Conservation (phyloP, 2,888 invertebrate genomes). For the Hirudinaria manillensis region DNA sequence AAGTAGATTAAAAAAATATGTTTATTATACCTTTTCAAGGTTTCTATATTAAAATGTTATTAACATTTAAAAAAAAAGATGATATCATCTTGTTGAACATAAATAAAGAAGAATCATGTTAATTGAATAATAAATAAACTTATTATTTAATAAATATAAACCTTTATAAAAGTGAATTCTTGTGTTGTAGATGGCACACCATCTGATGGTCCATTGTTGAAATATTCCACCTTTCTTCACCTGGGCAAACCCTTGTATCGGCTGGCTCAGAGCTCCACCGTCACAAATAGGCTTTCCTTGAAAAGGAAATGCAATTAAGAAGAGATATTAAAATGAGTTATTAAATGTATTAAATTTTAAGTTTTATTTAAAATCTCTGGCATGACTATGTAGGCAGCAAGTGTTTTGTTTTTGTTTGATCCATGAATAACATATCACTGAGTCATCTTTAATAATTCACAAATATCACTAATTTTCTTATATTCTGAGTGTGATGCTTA, state of each 20-base stretch:
- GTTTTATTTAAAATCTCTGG: background rate
- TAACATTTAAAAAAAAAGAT: background rate
- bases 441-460: too few relatives aligned
- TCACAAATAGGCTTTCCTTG: slow-evolving; percentile 53
- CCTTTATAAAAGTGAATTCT: slow-evolving; percentile 54
- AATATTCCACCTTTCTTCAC: slow-evolving; percentile 54
- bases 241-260: slow-evolving; percentile 48
- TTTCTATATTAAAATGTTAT: too few relatives aligned
- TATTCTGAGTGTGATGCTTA: too few relatives aligned
- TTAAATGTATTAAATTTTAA: slow-evolving; percentile 1
- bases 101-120: too few relatives aligned
- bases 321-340: background rate
- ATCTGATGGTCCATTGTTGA: slow-evolving; percentile 51
- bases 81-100: background rate
- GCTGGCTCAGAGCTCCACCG: slow-evolving; percentile 50
- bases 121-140: too few relatives aligned
- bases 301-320: slow-evolving; percentile 33
- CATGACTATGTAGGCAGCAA: too few relatives aligned
- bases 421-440: too few relatives aligned
- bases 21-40: too few relatives aligned
- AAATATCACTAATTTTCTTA: too few relatives aligned
- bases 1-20: too few relatives aligned
- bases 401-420: too few relatives aligned
- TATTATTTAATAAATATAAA: too few relatives aligned
- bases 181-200: slow-evolving; percentile 53